Percentiles rank a stretch among this genome's conserved stretches.
Evolutionary conservation across 2,113 vertebrate species (phyloP).

Genomic region (Strix uralensis): DNA sequence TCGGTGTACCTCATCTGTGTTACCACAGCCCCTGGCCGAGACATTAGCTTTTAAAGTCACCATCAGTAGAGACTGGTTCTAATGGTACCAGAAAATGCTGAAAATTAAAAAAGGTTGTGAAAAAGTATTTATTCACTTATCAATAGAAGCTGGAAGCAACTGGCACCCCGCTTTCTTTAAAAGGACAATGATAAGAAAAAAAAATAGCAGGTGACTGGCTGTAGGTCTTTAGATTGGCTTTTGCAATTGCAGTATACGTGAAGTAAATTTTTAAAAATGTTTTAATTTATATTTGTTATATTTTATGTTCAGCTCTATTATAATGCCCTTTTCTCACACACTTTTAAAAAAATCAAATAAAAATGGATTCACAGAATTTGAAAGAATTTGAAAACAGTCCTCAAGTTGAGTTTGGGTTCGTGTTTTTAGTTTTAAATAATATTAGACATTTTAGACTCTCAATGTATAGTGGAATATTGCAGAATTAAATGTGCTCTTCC

Average conservation of each 20-base stretch:
- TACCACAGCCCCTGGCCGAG: neutral
- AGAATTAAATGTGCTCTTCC: neutral
- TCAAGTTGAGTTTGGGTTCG: neutral
- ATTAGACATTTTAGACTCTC: neutral
- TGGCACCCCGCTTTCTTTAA: neutral
- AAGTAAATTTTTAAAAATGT: neutral
- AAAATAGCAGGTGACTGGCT: neutral
- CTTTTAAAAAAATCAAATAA: neutral
- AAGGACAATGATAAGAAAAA: neutral
- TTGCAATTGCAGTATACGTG: neutral
- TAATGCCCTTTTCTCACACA: neutral
- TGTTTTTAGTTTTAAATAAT: neutral
- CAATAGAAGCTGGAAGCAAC: neutral
- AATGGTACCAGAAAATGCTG: neutral
- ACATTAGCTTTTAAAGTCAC: neutral
- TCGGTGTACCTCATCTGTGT: too few species aligned
- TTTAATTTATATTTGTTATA: neutral
- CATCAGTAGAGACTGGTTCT: neutral
- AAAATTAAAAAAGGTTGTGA: neutral
- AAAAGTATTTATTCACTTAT: neutral
- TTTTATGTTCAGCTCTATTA: neutral
- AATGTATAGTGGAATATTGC: neutral
- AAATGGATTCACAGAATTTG: neutral
- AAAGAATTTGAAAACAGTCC: neutral
- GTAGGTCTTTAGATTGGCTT: neutral